Evolutionary conservation across 2,888 invertebrate species (phyloP), one percentile per base, ranked within the genome.

Genomic region (Idaea biselata): DNA sequence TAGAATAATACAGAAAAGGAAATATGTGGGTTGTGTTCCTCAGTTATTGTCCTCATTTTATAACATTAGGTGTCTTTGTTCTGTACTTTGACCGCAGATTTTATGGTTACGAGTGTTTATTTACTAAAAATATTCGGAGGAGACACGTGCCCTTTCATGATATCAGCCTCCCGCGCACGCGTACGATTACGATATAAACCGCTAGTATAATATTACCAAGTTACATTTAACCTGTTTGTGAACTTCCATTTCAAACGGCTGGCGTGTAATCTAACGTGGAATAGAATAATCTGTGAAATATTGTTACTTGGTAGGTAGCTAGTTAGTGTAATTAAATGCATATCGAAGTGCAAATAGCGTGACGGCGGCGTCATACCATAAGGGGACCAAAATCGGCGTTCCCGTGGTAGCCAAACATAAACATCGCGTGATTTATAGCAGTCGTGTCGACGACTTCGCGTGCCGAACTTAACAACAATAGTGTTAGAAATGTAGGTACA

Each of bases 381-480:
- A 76, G 69, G 70, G 62, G 69, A 68, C 64, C 68, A 60, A 62
- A 68, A 61, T 61, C 72, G 69, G 77, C 80, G 91, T 91, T 89
- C 85, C 91, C 90, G 84, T 91, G 88, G 91, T 77, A 90, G 89
- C 91, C 77, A 75, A 79, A 83, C 79, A 86, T 89, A 88, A 89
- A 91, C 90, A 88, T 81, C 76, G 82, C 82, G 83, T 85, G 86
- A 91, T 91, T 91, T 86, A 91, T 91, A 88, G 74, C 77, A 71
- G 77, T 77, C 73, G 75, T 67, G 72, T 73, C 69, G 73, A 76
- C 72, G 74, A 76, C 72, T 74, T 77, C 75, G 78, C 76, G 80
- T 77, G 80, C 73, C 71, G 68, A 63, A 73, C 65, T 65, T 65
- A 61, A 66, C 70, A 73, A 70, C 72, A 67, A 66, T 70, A 77